Evolutionary conservation across 2,797 vertebrate genomes (phyloP).

Genomic region (Varecia variegata): DNA sequence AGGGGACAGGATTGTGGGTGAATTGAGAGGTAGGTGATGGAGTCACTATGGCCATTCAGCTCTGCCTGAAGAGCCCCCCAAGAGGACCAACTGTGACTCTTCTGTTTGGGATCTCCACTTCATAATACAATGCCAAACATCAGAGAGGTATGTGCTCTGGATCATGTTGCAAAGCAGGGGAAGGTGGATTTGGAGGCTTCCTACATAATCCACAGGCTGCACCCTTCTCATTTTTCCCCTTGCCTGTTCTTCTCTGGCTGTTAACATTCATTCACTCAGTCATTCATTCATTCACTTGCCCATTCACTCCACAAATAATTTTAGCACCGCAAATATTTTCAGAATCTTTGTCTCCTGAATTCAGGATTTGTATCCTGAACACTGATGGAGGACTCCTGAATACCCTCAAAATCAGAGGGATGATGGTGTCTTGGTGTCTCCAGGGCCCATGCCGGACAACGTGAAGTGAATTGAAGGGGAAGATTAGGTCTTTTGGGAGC

Average conservation of each 20-base stretch:
- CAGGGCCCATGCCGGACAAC: not conserved
- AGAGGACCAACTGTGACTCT: not conserved
- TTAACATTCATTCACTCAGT: not conserved
- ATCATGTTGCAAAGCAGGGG: not conserved
- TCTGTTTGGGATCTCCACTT: not conserved
- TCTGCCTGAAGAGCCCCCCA: not conserved
- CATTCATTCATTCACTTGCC: not conserved
- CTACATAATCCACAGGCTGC: no score
- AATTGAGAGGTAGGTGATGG: no score
- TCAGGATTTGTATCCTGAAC: not conserved
- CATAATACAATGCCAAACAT: not conserved
- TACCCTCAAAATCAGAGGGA: not conserved
- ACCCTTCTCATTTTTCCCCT: not conserved
- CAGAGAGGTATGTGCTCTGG: not conserved
- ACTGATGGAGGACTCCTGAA: not conserved
- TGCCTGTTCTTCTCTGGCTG: not conserved
- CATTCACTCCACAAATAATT: not conserved
- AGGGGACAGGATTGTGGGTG: no score
- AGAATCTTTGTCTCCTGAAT: not conserved
- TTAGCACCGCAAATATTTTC: not conserved
- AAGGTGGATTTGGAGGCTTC: not conserved
- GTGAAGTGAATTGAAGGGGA: not conserved
- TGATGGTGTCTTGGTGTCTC: not conserved
- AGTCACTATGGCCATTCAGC: not conserved
- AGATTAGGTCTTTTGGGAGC: not conserved